Evolutionary conservation across 2,888 invertebrate genomes (phyloP).

Genomic region (Plutella xylostella): DNA sequence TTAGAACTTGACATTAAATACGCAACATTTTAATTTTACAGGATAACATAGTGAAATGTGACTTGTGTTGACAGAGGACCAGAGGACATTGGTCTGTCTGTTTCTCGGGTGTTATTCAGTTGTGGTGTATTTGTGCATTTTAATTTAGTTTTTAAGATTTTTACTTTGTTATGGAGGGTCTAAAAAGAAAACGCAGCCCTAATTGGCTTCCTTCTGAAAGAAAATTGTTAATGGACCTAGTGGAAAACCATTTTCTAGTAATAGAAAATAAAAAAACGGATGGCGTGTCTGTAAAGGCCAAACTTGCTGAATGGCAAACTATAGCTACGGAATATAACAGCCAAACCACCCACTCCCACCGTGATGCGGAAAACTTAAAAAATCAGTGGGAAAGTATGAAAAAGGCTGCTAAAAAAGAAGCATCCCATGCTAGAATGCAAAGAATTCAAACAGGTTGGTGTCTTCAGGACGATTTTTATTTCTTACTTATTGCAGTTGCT

Average conservation of each 20-base stretch:
- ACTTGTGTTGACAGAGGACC: too few relatives aligned
- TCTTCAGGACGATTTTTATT: not conserved
- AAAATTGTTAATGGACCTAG: conserved; percentile 1
- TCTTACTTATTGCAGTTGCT: not conserved
- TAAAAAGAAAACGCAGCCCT: conserved; percentile 2
- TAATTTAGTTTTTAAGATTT: too few relatives aligned
- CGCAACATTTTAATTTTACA: too few relatives aligned
- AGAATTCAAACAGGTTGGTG: too few relatives aligned
- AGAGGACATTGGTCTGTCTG: too few relatives aligned
- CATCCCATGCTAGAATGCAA: not conserved
- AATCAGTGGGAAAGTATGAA: not conserved
- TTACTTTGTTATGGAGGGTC: too few relatives aligned
- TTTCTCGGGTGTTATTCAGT: too few relatives aligned
- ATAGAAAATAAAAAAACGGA: conserved; percentile 7
- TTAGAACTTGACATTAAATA: too few relatives aligned
- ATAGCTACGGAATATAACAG: not conserved
- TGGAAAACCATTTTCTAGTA: not conserved
- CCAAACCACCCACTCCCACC: not conserved
- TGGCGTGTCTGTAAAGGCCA: not conserved
- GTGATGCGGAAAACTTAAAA: not conserved
- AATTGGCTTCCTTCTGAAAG: conserved; percentile 3
- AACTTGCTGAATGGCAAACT: not conserved
- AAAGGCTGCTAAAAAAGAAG: not conserved
- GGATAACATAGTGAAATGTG: too few relatives aligned
- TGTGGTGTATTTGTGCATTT: too few relatives aligned